Evolutionary conservation across 1,140 invertebrate species (phyloP).

Genomic region (Epicauta chinensis): DNA sequence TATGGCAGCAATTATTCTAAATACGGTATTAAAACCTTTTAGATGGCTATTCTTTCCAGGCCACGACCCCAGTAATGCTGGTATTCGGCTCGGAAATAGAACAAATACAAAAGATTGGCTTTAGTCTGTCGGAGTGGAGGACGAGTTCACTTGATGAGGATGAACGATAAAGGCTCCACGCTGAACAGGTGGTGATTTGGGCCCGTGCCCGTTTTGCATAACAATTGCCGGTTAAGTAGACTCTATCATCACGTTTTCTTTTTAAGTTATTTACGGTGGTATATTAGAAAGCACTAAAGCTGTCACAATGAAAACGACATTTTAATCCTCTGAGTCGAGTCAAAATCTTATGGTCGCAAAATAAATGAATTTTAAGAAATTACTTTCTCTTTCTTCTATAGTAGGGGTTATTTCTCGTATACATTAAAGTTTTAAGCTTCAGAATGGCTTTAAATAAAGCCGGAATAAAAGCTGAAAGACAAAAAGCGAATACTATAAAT

Average conservation of each 20-base stretch:
- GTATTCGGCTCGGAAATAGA: constrained; percentile 36
- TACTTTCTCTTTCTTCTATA: constrained; percentile 22
- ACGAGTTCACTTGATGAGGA: constrained; percentile 40
- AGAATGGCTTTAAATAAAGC: constrained; percentile 28
- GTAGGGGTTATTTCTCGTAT: constrained; percentile 25
- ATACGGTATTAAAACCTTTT: constrained; percentile 41
- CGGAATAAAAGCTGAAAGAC: constrained; percentile 23
- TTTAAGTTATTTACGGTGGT: constrained; percentile 39
- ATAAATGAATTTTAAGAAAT: constrained; percentile 38
- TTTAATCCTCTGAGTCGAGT: constrained; percentile 30
- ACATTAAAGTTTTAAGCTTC: constrained; percentile 29
- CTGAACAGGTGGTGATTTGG: constrained; percentile 41
- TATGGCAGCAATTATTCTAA: constrained; percentile 43
- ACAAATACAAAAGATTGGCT: constrained; percentile 43
- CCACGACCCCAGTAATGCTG: constrained; percentile 37
- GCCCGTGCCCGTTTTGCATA: constrained; percentile 39
- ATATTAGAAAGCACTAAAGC: constrained; percentile 43
- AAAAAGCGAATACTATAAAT: constrained; percentile 28
- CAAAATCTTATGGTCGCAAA: constrained; percentile 24
- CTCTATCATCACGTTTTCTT: constrained; percentile 40
- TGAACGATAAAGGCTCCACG: constrained; percentile 38
- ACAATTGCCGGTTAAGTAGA: constrained; percentile 41
- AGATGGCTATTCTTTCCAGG: constrained; percentile 43
- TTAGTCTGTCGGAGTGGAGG: constrained; percentile 34
- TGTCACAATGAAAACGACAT: constrained; percentile 39